phyloP scores from a whole-genome alignment of 2,113 vertebrate genomes.

The Callaeas wilsoni region DNA sequence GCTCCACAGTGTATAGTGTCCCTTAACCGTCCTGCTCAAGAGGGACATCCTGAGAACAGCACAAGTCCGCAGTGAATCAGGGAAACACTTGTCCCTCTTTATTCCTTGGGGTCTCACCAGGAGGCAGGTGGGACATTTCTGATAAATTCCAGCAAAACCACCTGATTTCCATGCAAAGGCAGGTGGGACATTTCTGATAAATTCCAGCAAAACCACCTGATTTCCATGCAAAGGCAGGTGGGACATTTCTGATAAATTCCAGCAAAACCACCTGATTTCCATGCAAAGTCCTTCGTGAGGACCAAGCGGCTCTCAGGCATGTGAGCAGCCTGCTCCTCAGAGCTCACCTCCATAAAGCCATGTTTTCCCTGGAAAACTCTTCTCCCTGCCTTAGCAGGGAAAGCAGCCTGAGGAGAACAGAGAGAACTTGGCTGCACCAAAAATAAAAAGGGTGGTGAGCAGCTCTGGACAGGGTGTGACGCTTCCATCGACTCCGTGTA shows the following conservation, averaged over 20 bases:
- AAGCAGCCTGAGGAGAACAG: not conserved
- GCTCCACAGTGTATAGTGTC: not conserved
- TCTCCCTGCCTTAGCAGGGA: not conserved
- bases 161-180: not conserved
- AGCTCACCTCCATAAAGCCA: not conserved
- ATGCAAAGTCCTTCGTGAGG: not conserved
- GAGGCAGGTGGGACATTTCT: not conserved
- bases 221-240: no score
- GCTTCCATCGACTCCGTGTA: not conserved
- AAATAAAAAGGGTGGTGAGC: not conserved
- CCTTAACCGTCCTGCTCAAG: not conserved
- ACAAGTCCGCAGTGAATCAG: not conserved
- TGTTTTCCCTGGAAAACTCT: not conserved
- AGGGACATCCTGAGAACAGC: not conserved
- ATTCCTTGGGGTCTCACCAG: not conserved
- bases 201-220: not conserved
- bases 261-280: not conserved
- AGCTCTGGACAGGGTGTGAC: not conserved
- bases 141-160: not conserved
- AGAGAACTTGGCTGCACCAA: not conserved
- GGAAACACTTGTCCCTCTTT: not conserved
- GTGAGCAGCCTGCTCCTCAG: not conserved
- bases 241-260: not conserved
- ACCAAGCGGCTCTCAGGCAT: rapidly evolving
- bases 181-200: not conserved